Conservation (phyloP, 2,888 invertebrate genomes). For the Carpatolechia fugitivella region DNA sequence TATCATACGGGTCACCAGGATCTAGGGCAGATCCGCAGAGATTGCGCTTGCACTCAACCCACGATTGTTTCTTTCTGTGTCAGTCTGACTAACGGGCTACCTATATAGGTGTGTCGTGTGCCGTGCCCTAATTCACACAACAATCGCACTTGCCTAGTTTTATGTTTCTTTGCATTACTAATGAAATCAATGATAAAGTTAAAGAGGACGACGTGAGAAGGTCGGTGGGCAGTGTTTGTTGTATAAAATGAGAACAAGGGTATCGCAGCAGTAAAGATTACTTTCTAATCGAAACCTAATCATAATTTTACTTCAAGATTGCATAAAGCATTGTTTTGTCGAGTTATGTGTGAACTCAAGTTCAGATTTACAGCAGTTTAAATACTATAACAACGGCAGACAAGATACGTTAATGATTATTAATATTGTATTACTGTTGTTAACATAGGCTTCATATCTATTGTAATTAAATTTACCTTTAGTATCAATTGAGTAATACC, state of each 20-base stretch:
- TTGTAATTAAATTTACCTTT: too few relatives aligned
- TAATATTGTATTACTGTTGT: background rate
- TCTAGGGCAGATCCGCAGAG: slow-evolving; percentile 9
- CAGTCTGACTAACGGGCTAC: background rate
- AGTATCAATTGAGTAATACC: too few relatives aligned
- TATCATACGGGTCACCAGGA: slow-evolving; percentile 13
- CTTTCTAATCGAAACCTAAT: slow-evolving; percentile 4
- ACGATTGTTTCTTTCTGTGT: slow-evolving; percentile 10
- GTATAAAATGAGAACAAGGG: slow-evolving; percentile 2
- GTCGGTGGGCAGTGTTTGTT: background rate
- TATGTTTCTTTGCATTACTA: slow-evolving; percentile 1
- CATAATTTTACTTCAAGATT: background rate
- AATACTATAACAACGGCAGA: background rate
- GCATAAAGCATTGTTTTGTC: background rate
- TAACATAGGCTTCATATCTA: background rate
- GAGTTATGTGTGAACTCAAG: background rate
- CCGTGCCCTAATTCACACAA: background rate
- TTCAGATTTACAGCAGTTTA: background rate
- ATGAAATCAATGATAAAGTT: background rate
- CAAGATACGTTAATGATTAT: too few relatives aligned
- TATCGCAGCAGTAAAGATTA: slow-evolving; percentile 3
- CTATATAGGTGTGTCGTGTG: background rate
- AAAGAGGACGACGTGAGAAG: slow-evolving; percentile 6
- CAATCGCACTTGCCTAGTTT: background rate
- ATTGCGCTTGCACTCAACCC: background rate